These are phyloP conservation scores for Oncorhynchus kisutch DNA, from an alignment of 2,113 vertebrate genomes.

Conservation along the genomic window DNA sequence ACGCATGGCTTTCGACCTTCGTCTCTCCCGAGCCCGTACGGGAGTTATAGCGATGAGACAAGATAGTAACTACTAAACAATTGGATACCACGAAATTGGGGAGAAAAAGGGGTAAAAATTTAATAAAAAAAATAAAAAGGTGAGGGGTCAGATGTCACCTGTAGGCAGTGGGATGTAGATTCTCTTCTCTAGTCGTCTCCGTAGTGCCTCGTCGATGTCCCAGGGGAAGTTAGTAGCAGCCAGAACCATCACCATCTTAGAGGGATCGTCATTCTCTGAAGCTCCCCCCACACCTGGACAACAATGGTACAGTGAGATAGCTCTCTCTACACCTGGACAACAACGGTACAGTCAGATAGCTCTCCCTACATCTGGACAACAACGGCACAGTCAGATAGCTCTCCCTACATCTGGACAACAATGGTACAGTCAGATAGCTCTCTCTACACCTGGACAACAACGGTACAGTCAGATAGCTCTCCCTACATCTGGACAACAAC, in stretches of 20 bases:
- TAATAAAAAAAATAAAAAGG: no score
- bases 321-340: not conserved
- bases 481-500: no score
- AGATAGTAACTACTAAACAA: no score
- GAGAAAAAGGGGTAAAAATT: no score
- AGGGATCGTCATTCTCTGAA: slow-evolving; percentile 92
- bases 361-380: not conserved
- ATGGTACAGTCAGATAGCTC: not conserved
- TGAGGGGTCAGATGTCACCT: slow-evolving; percentile 69
- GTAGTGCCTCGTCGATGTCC: slow-evolving; percentile 97
- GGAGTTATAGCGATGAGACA: no score
- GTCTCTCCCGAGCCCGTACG: no score
- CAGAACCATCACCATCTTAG: slow-evolving; percentile 98
- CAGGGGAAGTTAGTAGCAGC: slow-evolving; percentile 99
- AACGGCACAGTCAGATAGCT: not conserved
- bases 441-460: no score
- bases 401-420: not conserved
- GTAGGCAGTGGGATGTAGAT: slow-evolving; percentile 97
- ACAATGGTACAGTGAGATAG: not conserved
- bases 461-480: no score
- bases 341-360: not conserved
- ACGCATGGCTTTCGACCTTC: no score
- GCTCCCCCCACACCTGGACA: slow-evolving; percentile 86
- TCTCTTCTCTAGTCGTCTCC: slow-evolving; percentile 92
- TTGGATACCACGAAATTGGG: no score